Percentiles rank a stretch among this genome's conserved stretches.
phyloP scores from a whole-genome alignment of 2,113 vertebrate species.

The Pipa parva region DNA sequence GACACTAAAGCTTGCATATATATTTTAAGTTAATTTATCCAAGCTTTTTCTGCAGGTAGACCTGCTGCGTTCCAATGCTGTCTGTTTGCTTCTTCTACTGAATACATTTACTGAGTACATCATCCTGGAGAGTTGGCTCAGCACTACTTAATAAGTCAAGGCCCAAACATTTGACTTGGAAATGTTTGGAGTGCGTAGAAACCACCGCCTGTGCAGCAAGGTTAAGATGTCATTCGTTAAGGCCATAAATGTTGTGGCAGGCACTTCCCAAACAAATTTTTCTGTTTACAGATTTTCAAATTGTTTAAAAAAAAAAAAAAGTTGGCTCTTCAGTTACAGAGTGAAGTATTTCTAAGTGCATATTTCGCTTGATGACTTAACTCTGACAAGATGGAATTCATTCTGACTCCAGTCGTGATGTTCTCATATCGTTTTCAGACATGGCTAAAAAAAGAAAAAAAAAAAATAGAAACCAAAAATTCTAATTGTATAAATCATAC shows the following conservation, averaged over 20 bases:
- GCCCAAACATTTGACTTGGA: neutral
- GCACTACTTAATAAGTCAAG: neutral
- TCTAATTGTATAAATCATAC: conserved; percentile 21
- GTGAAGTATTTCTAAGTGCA: neutral
- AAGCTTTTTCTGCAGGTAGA: too few relatives aligned
- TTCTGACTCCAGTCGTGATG: conserved; percentile 20
- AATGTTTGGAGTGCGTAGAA: neutral
- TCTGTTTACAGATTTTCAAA: neutral
- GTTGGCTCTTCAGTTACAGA: neutral
- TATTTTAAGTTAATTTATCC: too few relatives aligned
- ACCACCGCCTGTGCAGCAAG: neutral
- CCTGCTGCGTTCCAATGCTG: too few relatives aligned
- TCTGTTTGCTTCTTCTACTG: too few relatives aligned
- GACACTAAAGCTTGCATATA: too few relatives aligned
- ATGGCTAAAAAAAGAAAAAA: conserved; percentile 7
- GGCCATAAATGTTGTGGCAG: neutral
- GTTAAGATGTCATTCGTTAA: neutral
- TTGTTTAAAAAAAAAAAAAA: neutral
- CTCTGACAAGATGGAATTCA: conserved; percentile 1
- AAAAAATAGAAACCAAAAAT: too few relatives aligned
- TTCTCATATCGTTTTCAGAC: conserved; percentile 1
- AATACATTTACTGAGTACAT: neutral
- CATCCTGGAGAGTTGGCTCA: neutral
- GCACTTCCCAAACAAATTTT: neutral
- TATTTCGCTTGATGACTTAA: conserved; percentile 2